Evolutionary conservation across 2,113 vertebrate genomes (phyloP), one percentile per base, ranked within the genome.

Genomic region (Raja brachyura): DNA sequence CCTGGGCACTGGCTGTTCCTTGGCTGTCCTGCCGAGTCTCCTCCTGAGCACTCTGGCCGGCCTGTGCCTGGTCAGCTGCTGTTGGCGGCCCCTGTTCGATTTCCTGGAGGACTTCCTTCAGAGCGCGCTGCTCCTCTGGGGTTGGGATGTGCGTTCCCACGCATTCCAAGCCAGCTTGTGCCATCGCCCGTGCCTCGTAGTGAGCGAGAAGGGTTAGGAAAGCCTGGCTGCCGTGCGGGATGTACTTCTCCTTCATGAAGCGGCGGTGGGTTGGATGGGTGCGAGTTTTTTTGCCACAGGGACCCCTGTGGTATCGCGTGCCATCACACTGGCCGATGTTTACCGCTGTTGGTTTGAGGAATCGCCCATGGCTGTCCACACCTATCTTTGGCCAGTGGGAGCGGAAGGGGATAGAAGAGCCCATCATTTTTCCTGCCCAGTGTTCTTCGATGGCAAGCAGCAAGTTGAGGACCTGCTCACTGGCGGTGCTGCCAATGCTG

Each of bases 401-500:
- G 31, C 33, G 90, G 68, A 28, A 92, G 0, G 90, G 90, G 31
- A 92, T 73, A 2, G 90, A 92, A 48, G 90, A 73, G 68, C 90
- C 90, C 90, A 92, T 92, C 90, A 73, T 92, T 25, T 73, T 92
- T 54, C 66, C 68, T 54, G 22, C 13, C 22, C 10, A 56, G 20
- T 74, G 39, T 11, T 68, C 20, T 28, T 48, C 90, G 70, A 39
- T 25, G 13, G 48, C 33, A 25, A 70, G 39, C 33, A 92, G 66
- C 33, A 70, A 48, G 10, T 39, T 90, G 20, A 31, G n/a, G 63
- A 39, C 63, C 14, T 68, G n/a, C 68, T 92, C 66, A 74, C 90
- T 73, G 66, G 90, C 90, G 25, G 4, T 13, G 90, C 66, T 92
- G 90, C 59, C 83, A 63, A 1, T 88, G 83, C 90, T 92, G 33